These are phyloP conservation scores for Erithacus rubecula DNA, from an alignment of 2,797 vertebrate species.

Conservation along the genomic window DNA sequence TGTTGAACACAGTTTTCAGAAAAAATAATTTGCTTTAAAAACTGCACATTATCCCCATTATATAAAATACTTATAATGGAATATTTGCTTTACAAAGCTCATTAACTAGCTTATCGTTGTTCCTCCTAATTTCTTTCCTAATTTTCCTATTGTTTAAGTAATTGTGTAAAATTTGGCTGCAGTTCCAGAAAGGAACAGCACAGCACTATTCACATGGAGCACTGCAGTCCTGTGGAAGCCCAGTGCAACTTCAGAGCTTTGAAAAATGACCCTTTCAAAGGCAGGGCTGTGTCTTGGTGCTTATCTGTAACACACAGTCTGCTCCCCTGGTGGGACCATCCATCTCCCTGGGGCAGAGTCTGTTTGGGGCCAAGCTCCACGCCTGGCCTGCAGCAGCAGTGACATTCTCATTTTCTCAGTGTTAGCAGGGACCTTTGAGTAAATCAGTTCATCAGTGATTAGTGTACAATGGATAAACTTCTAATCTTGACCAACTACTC, in stretches of 20 bases:
- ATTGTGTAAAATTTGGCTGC: neutral
- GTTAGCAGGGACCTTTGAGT: neutral
- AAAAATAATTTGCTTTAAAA: neutral
- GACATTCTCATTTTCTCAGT: neutral
- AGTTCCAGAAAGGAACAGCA: neutral
- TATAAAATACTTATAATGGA: neutral
- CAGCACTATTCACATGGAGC: neutral
- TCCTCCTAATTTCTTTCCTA: neutral
- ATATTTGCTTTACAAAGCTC: neutral
- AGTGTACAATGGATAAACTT: neutral
- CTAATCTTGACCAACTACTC: neutral
- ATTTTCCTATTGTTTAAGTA: neutral
- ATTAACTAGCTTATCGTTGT: neutral
- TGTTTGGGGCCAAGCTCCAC: accelerated
- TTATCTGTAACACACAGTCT: neutral
- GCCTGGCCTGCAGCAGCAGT: neutral
- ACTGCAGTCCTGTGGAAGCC: neutral
- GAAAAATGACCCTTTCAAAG: neutral
- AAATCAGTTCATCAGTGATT: neutral
- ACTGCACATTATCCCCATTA: neutral
- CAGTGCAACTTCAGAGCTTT: neutral
- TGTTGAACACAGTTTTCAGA: neutral
- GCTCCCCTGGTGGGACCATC: neutral
- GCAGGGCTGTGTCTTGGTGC: neutral
- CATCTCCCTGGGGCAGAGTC: neutral